A percentile compares a stretch with the other conserved stretches of the same genome.
Conservation (phyloP, 2,797 vertebrate species). For the Acanthiza pusilla region DNA sequence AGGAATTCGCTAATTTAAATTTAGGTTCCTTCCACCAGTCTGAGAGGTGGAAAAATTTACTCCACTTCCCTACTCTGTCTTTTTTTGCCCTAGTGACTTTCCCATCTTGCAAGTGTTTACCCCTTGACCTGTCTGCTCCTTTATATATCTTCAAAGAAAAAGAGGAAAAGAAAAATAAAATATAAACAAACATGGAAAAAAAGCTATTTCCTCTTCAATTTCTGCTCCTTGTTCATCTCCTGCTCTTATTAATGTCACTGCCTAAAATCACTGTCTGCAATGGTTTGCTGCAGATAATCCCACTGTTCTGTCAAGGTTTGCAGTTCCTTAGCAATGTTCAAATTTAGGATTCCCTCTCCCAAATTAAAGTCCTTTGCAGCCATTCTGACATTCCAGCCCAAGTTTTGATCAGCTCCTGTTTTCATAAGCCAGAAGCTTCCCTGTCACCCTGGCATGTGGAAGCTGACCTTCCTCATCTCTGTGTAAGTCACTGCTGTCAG, state of each 20-base stretch:
- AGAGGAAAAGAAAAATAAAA: not conserved
- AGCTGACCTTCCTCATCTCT: not conserved
- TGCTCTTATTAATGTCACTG: not conserved
- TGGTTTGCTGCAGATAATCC: not conserved
- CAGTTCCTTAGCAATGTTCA: not conserved
- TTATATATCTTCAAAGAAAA: not conserved
- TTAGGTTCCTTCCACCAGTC: not conserved
- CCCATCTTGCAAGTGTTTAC: not conserved
- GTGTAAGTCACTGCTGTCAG: not conserved
- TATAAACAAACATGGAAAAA: not conserved
- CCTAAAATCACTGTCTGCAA: not conserved
- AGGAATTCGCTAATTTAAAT: not conserved
- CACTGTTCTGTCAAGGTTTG: not conserved
- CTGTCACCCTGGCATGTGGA: fast-evolving
- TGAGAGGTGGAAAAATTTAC: not conserved
- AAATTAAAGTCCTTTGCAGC: not conserved
- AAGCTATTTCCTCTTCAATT: not conserved
- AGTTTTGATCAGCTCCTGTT: not conserved
- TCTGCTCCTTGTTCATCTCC: not conserved
- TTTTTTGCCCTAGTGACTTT: not conserved
- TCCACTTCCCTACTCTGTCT: not conserved
- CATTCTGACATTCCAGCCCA: not conserved
- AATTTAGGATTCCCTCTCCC: not conserved
- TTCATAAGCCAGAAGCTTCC: not conserved
- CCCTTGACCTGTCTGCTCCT: not conserved